Percentiles rank a stretch among this genome's conserved stretches.
Evolutionary conservation across 1,140 invertebrate genomes (phyloP).

Genomic region (Lepidotrigona ventralis): DNA sequence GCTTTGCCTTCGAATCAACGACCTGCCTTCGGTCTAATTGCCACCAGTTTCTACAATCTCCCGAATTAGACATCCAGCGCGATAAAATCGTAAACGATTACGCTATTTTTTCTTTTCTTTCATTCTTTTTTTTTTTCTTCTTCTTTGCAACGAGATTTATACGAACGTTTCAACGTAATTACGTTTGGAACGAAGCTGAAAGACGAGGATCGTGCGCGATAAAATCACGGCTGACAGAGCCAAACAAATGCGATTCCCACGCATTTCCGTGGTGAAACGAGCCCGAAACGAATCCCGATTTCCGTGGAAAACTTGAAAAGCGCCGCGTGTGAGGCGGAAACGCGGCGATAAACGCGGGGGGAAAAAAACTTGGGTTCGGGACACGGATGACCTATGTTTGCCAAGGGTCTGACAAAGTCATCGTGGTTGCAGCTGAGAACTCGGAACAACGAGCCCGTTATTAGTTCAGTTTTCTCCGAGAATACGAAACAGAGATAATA

Average conservation of each 20-base stretch:
- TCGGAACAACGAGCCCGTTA: slow-evolving; percentile 39
- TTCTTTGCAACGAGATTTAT: not conserved
- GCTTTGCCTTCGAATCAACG: not conserved
- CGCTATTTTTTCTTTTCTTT: not conserved
- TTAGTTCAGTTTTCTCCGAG: slow-evolving; percentile 21
- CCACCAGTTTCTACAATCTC: not conserved
- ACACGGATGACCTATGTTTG: not conserved
- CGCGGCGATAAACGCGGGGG: not conserved
- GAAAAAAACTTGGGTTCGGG: slow-evolving; percentile 15
- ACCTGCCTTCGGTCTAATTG: not conserved
- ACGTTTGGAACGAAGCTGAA: not conserved
- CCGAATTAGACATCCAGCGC: not conserved
- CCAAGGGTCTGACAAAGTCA: slow-evolving; percentile 24
- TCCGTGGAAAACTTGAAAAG: slow-evolving; percentile 17
- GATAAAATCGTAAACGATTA: not conserved
- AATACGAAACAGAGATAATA: not conserved
- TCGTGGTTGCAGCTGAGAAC: slow-evolving; percentile 22
- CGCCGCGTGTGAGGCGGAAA: slow-evolving; percentile 5
- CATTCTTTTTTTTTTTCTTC: no score
- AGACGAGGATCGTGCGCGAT: slow-evolving; percentile 1
- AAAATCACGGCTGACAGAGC: not conserved
- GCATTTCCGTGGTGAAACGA: slow-evolving; percentile 1
- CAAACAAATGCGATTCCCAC: slow-evolving; percentile 1
- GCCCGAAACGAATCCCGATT: slow-evolving; percentile 36
- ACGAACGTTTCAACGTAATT: not conserved